Conservation (phyloP, 2,888 invertebrate genomes). For the Altica lythri region DNA sequence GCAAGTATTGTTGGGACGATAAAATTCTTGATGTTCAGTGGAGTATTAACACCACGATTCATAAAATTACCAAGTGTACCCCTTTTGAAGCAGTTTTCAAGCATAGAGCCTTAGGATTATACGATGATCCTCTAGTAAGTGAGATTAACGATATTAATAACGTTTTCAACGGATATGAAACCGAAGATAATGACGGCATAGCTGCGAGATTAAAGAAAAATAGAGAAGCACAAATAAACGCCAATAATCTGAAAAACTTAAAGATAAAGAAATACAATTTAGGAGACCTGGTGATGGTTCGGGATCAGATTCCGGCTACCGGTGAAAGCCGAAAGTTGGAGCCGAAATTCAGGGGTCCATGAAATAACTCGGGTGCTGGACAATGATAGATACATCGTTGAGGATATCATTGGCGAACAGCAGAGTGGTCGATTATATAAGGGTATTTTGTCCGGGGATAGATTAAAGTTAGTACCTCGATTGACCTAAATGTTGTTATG, state of each 20-base stretch:
- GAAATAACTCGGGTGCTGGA: slow-evolving; percentile 6
- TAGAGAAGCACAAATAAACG: background rate
- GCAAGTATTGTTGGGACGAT: background rate
- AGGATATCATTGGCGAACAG: background rate
- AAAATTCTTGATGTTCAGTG: slow-evolving; percentile 11
- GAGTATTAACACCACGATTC: slow-evolving; percentile 9
- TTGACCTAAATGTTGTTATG: background rate
- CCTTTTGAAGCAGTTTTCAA: slow-evolving; percentile 9
- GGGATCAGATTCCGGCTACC: slow-evolving; percentile 14
- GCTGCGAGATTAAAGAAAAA: background rate
- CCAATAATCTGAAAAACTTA: background rate
- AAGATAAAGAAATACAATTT: background rate
- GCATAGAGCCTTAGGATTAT: background rate
- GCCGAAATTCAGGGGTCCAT: slow-evolving; percentile 16
- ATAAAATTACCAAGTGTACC: slow-evolving; percentile 6
- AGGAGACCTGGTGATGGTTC: slow-evolving; percentile 19
- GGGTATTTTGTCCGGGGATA: background rate
- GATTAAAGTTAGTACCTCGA: background rate
- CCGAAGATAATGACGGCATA: background rate
- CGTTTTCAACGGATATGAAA: background rate
- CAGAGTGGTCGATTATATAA: background rate
- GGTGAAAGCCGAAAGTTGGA: slow-evolving; percentile 18
- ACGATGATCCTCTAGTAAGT: slow-evolving; percentile 5
- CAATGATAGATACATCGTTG: slow-evolving; percentile 8
- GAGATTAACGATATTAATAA: slow-evolving; percentile 6